Percentiles rank a stretch among this genome's conserved stretches.
These are phyloP conservation scores for Phenganax stokvisi DNA, from an alignment of 92 coral and sea anemone species.

Conservation along the genomic window DNA sequence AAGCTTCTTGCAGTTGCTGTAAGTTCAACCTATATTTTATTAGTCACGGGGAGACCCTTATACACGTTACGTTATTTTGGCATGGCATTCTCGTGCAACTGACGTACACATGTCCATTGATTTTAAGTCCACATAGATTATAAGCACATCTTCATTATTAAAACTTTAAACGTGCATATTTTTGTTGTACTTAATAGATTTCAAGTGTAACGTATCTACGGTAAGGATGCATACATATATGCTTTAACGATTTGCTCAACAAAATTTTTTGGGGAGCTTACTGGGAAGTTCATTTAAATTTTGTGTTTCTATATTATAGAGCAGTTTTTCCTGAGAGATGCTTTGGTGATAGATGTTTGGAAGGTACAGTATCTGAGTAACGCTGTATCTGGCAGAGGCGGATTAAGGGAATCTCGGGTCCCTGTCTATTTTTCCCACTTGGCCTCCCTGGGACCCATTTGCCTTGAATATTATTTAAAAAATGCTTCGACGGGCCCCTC, in stretches of 20 bases:
- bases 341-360: conserved; percentile 94
- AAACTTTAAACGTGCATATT: background rate
- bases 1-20: conserved; percentile 90
- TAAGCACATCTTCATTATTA: background rate
- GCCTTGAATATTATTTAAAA: too few relatives aligned
- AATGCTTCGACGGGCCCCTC: too few relatives aligned
- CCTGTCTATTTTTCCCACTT: too few relatives aligned
- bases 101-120: too few relatives aligned
- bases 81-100: background rate
- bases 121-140: background rate
- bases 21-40: conserved; percentile 35
- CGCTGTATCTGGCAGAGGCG: too few relatives aligned
- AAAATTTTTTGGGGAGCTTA: background rate
- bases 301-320: background rate
- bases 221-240: conserved; percentile 41
- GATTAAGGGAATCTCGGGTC: too few relatives aligned
- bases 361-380: conserved; percentile 51
- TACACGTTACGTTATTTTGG: background rate
- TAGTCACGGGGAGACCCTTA: too few relatives aligned
- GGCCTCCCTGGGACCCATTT: too few relatives aligned
- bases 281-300: background rate
- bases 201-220: conserved; percentile 95
- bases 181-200: conserved; percentile 47
- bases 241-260: background rate
- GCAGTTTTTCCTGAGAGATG: conserved; percentile 87